phyloP scores from a whole-genome alignment of 2,797 vertebrate genomes.

The Hydrophis major region DNA sequence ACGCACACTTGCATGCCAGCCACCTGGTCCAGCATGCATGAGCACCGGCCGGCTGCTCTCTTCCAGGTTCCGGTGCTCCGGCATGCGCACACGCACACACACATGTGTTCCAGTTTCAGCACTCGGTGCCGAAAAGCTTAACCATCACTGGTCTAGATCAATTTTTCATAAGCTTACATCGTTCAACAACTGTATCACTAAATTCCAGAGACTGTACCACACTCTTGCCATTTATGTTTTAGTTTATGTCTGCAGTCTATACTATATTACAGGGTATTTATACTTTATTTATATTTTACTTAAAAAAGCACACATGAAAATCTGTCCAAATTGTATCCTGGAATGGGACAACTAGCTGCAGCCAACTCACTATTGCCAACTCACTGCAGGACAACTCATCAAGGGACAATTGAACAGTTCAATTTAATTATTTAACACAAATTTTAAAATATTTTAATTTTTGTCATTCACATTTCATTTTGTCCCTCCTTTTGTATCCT shows the following conservation, averaged over 20 bases:
- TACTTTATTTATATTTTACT: not conserved
- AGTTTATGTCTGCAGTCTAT: not conserved
- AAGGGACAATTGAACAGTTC: not conserved
- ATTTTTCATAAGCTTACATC: not conserved
- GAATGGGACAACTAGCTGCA: not conserved
- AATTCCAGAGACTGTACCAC: not conserved
- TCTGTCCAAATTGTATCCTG: not conserved
- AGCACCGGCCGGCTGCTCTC: too few relatives aligned
- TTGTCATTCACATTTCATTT: not conserved
- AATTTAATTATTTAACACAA: not conserved
- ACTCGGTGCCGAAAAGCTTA: too few relatives aligned
- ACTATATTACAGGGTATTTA: not conserved
- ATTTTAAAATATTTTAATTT: not conserved
- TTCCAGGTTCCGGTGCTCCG: too few relatives aligned
- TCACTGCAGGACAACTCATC: accelerated
- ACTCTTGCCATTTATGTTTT: not conserved
- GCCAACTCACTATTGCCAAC: not conserved
- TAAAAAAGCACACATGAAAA: not conserved
- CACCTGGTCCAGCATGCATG: too few relatives aligned
- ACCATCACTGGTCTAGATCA: not conserved
- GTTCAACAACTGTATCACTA: not conserved
- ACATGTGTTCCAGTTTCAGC: too few relatives aligned
- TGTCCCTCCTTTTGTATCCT: not conserved
- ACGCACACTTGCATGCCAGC: too few relatives aligned
- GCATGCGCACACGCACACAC: too few relatives aligned